Base-by-base conservation (phyloP, 1,140 invertebrate genomes). In the Cataglyphis hispanica region DNA sequence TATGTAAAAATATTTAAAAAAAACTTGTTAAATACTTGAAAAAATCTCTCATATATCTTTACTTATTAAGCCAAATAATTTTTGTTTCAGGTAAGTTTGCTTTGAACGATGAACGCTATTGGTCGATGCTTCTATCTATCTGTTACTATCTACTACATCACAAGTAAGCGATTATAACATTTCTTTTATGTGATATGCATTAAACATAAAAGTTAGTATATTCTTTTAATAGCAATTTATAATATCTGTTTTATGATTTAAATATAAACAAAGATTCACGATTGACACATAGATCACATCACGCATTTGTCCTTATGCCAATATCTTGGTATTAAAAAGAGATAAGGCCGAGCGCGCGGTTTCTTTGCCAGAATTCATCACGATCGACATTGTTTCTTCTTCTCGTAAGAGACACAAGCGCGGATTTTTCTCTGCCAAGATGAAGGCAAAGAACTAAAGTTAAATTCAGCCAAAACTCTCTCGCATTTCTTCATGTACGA, bases 301-400 rank as follows among this genome's bases (percentile, higher is more conserved):
- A 78, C 22, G 46, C 56, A 53, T 50, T 72, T 85, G 40, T 63
- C 13, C 8, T 27, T 64, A 46, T 74, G 86, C 67, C 86, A 74
- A 85, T 85, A 85, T 56, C 31, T 58, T 50, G 58, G 3, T 61
- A 27, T 34, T 10, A 78, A 87, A 63, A 69, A 61, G 77, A 70
- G 75, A 87, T 50, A 74, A 76, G n/a, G 13, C 10, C 19, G 43
- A 43, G 31, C 13, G 7, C 11, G 25, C 1, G n/a, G n/a, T 66
- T 22, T 31, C 37, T 56, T 69, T 63, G 76, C 53, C 34, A 61
- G 53, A 25, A 81, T 81, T 81, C 13, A 43, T 31, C 10, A 22
- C 64, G 56, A 67, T 75, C 70, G 84, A 77, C 34, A 2, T 80
- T 72, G 34, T 37, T 78, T 25, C 40, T 63, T 13, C 37, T 61